Evolutionary conservation across 2,113 vertebrate species (phyloP).

Genomic region (Platycercus adscitus): DNA sequence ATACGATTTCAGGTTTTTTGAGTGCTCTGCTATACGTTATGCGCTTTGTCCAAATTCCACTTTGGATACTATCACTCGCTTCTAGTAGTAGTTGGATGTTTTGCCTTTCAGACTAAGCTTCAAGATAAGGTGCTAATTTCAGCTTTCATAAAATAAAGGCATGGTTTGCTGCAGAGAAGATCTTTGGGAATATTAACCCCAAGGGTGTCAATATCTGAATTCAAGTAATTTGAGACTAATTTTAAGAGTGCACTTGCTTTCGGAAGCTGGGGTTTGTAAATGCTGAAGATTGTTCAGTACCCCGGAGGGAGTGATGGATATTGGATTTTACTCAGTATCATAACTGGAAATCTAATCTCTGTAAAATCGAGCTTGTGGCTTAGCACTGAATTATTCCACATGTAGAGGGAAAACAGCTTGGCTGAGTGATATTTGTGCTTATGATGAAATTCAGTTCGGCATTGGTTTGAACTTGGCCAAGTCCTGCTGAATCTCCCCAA

Average conservation of each 20-base stretch:
- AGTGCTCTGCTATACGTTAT: background rate
- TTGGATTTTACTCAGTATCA: background rate
- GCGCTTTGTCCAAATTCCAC: background rate
- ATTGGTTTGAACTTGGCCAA: background rate
- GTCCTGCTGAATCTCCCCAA: background rate
- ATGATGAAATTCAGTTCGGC: background rate
- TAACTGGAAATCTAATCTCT: background rate
- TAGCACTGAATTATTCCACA: background rate
- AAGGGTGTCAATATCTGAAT: background rate
- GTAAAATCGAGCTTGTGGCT: background rate
- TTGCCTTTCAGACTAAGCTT: background rate
- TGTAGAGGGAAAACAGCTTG: background rate
- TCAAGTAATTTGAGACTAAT: background rate
- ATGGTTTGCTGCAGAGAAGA: background rate
- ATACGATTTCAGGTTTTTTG: background rate
- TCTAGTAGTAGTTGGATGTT: background rate
- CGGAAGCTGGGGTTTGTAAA: background rate
- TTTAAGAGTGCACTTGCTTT: background rate
- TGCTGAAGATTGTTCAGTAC: background rate
- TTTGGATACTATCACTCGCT: background rate
- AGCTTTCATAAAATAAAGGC: background rate
- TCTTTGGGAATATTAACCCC: background rate
- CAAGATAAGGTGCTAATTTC: background rate
- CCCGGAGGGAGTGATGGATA: background rate
- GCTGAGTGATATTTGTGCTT: background rate